Evolutionary conservation across 2,797 vertebrate genomes (phyloP).

Genomic region (Clarias fuscus): DNA sequence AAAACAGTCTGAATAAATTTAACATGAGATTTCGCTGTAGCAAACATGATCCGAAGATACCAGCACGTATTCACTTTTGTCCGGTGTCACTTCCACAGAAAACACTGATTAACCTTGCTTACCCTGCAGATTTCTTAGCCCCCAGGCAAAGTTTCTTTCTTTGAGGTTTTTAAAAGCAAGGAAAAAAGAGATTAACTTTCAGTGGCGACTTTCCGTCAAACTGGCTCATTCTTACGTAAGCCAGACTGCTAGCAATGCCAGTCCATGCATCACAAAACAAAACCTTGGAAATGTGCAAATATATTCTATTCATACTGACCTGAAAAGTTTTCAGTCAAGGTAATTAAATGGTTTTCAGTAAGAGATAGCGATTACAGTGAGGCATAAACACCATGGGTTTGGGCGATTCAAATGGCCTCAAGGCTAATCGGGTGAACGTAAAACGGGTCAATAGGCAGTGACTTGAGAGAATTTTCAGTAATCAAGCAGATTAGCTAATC

Average conservation of each 20-base stretch:
- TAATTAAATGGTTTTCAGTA: not conserved
- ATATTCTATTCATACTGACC: not conserved
- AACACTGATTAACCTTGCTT: constrained; percentile 15
- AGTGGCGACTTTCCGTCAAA: not conserved
- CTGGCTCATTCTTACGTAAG: not conserved
- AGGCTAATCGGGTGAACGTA: not conserved
- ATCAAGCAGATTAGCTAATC: constrained; percentile 23
- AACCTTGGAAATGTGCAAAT: not conserved
- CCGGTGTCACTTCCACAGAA: not conserved
- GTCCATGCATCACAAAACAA: not conserved
- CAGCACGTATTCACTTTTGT: not conserved
- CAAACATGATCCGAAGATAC: not conserved
- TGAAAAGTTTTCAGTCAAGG: not conserved
- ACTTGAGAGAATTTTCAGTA: not conserved
- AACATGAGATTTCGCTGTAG: not conserved
- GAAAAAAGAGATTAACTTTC: not conserved
- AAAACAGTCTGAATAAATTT: not conserved
- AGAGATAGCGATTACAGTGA: not conserved
- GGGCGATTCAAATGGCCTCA: not conserved
- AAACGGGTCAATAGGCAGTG: not conserved
- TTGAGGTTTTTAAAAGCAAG: not conserved
- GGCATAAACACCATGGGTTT: no score
- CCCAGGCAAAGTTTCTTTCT: not conserved
- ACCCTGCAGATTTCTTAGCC: constrained; percentile 3
- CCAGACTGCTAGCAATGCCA: not conserved